Evolutionary conservation across 2,113 vertebrate species (phyloP), one percentile per base, ranked within the genome.

Genomic region (Tragelaphus buxtoni): DNA sequence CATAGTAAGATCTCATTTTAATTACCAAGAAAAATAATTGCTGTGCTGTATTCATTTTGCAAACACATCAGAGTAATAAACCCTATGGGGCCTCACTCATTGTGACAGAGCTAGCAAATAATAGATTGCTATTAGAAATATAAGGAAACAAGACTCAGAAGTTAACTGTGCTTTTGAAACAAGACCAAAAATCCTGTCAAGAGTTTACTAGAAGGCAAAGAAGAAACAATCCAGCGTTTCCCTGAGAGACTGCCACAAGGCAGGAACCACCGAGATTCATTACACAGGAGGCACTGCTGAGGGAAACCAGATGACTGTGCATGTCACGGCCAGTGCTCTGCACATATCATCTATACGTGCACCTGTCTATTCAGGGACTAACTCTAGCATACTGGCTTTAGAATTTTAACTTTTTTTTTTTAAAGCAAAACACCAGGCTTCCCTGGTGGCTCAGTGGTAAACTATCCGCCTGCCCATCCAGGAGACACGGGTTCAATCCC

Each of bases 1-100:
- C 55, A 87, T 11, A 90, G 45, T 63, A 58, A 91, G 35, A 83
- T 45, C 39, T 93, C 49, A 95, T 26, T 80, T 81, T 79, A 93
- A 89, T 77, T 8, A 61, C 32, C 53, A 76, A 91, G 47, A 91
- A 94, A 84, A 61, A 55, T 18, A 85, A 84, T 3, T 30, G 60
- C 32, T 84, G 35, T 32, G 53, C 82, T 82, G 49, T 22, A 61
- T 72, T 86, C 51, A 86, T 32, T 77, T 77, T 89, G 10, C 20
- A 86, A 94, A 85, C n/a, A 45, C 28, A 80, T 35, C 53, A 51
- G 2, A 20, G 13, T 60, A 45, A 95, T 39, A 39, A 22, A 91
- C 39, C 32, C 22, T 30, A 26, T 22, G 42, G 45, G n/a, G 47
- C 13, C 30, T 92, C 60, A 32, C 11, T 10, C 49, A 81, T 0